Conservation (phyloP, 2,888 invertebrate genomes). For the Clunio marinus region DNA sequence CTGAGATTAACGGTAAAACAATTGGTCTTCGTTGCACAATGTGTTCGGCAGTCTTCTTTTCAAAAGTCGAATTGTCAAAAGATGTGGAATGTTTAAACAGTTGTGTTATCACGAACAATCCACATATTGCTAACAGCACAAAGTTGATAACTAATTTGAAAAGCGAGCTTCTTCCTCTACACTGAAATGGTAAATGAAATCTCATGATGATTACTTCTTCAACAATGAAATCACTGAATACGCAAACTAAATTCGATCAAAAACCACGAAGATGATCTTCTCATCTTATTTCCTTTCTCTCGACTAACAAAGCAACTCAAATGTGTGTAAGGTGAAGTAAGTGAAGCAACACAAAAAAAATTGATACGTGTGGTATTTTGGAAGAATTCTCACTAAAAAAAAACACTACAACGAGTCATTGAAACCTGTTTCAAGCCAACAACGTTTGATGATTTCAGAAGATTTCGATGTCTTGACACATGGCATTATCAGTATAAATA, state of each 20-base stretch:
- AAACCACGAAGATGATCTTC: conserved; percentile 3
- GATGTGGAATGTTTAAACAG: conserved; percentile 20
- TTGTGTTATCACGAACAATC: conserved; percentile 9
- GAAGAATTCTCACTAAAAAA: neutral
- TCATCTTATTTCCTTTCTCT: neutral
- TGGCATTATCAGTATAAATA: neutral
- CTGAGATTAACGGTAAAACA: conserved; percentile 2
- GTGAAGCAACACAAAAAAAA: no score
- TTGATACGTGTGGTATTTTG: neutral
- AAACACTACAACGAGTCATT: no score
- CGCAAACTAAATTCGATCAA: neutral
- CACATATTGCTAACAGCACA: neutral
- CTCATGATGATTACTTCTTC: neutral
- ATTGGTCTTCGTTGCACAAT: neutral
- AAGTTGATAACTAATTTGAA: conserved; percentile 12
- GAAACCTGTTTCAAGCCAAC: neutral
- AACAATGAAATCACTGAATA: neutral
- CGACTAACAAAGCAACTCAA: neutral
- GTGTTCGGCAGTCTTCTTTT: neutral
- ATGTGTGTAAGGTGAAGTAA: neutral
- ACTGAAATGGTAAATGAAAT: neutral
- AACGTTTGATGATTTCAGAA: neutral
- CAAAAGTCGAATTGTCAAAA: neutral
- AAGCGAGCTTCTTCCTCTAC: conserved; percentile 27
- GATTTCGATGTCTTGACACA: neutral